Conservation (phyloP, 2,797 vertebrate genomes). For the Acrossocheilus wenchowensis region DNA sequence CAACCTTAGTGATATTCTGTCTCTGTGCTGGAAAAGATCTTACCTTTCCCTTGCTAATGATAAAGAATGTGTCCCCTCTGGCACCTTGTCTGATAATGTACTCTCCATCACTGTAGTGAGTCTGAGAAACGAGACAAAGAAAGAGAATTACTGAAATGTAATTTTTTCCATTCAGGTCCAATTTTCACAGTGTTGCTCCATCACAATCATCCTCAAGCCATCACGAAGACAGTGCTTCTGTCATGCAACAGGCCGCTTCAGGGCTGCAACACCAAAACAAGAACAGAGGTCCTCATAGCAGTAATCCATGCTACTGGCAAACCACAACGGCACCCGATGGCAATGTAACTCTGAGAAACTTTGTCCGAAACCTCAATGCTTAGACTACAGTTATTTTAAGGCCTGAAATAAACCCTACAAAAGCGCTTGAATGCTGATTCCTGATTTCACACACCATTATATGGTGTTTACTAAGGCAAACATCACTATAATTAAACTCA, state of each 20-base stretch:
- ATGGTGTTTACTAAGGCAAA: background rate
- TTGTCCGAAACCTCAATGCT: background rate
- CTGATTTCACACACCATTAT: background rate
- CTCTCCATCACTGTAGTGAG: conserved; percentile 87
- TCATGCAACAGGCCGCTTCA: background rate
- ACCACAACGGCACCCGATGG: background rate
- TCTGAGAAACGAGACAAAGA: conserved; percentile 68
- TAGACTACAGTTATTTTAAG: background rate
- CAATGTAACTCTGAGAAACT: background rate
- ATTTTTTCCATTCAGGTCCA: conserved; percentile 2
- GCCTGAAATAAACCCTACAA: background rate
- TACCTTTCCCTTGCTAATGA: conserved; percentile 89
- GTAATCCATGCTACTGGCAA: background rate
- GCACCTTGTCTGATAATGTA: conserved; percentile 90
- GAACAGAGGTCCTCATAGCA: background rate
- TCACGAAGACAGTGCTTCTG: background rate
- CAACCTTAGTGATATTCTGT: background rate
- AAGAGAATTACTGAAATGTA: conserved; percentile 9
- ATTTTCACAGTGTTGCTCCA: conserved; percentile 30
- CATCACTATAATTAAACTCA: background rate
- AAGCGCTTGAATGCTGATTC: background rate
- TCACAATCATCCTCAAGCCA: conserved; percentile 27
- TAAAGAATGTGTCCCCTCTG: conserved; percentile 88
- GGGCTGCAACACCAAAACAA: background rate
- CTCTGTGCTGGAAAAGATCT: conserved; percentile 55